Evolutionary conservation across 2,888 invertebrate genomes (phyloP).

Genomic region (Strigamia transsilvanica): DNA sequence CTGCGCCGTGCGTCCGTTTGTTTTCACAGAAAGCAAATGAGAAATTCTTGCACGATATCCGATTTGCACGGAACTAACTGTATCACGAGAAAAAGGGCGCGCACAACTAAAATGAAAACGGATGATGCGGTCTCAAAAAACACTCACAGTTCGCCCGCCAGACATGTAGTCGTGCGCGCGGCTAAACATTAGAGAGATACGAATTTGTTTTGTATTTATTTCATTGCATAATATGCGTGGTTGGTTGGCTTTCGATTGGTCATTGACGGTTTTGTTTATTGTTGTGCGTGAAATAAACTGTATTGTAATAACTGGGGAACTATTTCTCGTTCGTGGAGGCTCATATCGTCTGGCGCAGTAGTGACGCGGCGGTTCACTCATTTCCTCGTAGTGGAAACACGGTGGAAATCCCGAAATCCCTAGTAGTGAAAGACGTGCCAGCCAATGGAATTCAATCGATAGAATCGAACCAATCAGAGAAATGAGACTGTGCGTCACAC

Average conservation of each 20-base stretch:
- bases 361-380: conserved; percentile 15
- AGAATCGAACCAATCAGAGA: not conserved
- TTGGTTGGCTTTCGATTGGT: not conserved
- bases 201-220: not conserved
- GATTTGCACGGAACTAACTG: not conserved
- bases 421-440: not conserved
- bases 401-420: conserved; percentile 32
- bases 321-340: not conserved
- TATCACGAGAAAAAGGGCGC: not conserved
- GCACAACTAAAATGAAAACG: conserved; percentile 35
- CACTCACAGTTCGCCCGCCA: not conserved
- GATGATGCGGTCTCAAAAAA: not conserved
- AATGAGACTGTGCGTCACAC: not conserved
- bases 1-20: not conserved
- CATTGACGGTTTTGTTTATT: not conserved
- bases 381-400: conserved; percentile 26
- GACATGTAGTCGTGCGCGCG: not conserved
- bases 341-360: not conserved
- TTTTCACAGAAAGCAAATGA: not conserved
- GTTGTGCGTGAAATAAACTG: not conserved
- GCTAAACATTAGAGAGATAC: not conserved
- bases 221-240: not conserved
- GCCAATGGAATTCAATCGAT: conserved; percentile 6
- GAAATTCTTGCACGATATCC: conserved; percentile 8
- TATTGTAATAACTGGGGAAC: not conserved